phyloP scores from a whole-genome alignment of 2,888 invertebrate species.

The Capitulum mitella region DNA sequence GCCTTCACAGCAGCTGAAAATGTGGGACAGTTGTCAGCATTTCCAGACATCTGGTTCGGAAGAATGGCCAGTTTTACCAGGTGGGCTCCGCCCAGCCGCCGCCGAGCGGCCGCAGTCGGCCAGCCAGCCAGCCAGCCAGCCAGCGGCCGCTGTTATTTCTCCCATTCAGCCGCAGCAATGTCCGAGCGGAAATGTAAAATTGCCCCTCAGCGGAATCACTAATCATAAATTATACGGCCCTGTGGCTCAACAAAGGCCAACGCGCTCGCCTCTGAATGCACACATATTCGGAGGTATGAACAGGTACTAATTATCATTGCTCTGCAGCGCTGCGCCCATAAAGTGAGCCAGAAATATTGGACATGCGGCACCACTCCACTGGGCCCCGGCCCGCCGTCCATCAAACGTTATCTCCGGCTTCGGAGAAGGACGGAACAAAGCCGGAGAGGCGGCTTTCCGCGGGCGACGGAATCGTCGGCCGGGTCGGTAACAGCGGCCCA shows the following conservation, averaged over 20 bases:
- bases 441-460: neutral
- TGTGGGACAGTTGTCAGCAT: too few relatives aligned
- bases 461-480: too few relatives aligned
- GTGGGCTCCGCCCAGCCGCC: neutral
- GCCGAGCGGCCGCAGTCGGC: neutral
- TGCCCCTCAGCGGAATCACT: neutral
- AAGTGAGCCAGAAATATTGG: neutral
- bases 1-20: too few relatives aligned
- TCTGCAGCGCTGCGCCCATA: neutral
- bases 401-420: neutral
- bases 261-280: neutral
- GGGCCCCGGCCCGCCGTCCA: neutral
- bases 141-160: neutral
- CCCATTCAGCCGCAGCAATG: slow-evolving; percentile 4
- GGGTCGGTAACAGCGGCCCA: neutral
- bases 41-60: too few relatives aligned
- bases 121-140: neutral
- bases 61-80: too few relatives aligned
- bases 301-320: slow-evolving; percentile 6
- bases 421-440: neutral
- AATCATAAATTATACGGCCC: neutral
- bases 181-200: neutral
- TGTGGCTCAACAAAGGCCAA: neutral
- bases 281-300: neutral
- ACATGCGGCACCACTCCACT: slow-evolving; percentile 10